Evolutionary conservation across 53 echinoderm and acorn worm species (phyloP), one percentile per base, ranked within the genome.

Genomic region (Stichopus horrens): DNA sequence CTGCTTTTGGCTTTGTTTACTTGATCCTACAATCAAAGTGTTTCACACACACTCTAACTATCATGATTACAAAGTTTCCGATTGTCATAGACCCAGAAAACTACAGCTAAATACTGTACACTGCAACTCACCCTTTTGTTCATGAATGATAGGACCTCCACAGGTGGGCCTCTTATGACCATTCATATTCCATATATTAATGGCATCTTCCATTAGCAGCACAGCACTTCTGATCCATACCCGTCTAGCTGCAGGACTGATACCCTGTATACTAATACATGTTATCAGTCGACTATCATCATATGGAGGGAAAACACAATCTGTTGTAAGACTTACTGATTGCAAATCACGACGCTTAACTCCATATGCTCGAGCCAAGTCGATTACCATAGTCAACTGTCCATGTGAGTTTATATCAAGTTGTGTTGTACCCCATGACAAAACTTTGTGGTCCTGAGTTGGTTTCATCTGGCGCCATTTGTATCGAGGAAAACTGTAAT

Each of bases 251-350:
- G 89, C 89, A 10, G 91, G 88, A 56, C 89, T 91, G n/a, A 93
- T 58, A 54, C 96, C 94, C 16, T 92, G 91, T 73, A 94, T 91
- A 56, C 96, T 94, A 16, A 99, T 92, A 88, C 96, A 95, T 52
- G 96, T 95, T 80, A 99, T 53, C 76, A 99, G 73, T 71, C 94
- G 90, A 74, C 94, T 94, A 74, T 99, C 99, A 23, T 99, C 99
- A 53, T 90, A 99, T 23, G 99, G 99, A 21, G 96, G 88, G 84
- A 99, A 99, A 86, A 93, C 89, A 57, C 95, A 95, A 73, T 96
- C 91, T 65, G 96, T 96, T 90, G 94, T 94, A 94, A 96, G 93
- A 9, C 92, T 87, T 10, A 99, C 90, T 52, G 90, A 88, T 2
- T 96, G 92, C 14, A 93, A 78, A 52, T 94, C 93, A 16, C 84